Evolutionary conservation across 2,888 invertebrate genomes (phyloP).

Genomic region (Corbicula japonica): DNA sequence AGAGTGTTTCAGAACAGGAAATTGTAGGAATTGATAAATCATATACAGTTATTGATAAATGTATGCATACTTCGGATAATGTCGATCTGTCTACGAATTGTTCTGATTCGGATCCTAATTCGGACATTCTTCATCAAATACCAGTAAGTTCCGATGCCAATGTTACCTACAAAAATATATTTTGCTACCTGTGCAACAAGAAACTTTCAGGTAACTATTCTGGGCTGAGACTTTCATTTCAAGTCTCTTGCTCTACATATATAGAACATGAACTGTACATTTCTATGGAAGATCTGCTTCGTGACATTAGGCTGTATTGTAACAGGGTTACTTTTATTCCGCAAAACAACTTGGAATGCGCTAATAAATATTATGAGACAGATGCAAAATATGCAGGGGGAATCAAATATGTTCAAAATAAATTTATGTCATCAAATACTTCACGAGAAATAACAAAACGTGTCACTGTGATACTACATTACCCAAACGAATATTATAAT

Average conservation of each 20-base stretch:
- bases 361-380: no score
- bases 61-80: background rate
- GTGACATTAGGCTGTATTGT: background rate
- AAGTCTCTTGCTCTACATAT: background rate
- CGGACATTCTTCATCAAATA: background rate
- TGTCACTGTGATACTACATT: no score
- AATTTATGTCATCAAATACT: no score
- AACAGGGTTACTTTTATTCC: background rate
- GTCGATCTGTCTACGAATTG: background rate
- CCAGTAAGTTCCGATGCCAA: background rate
- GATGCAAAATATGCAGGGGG: no score
- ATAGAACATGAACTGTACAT: conserved; percentile 7
- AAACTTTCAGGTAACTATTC: background rate
- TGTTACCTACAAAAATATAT: conserved; percentile 4
- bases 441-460: no score
- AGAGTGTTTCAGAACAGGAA: no score
- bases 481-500: no score
- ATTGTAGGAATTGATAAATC: background rate
- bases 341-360: background rate
- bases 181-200: conserved; percentile 1
- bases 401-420: no score
- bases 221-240: background rate
- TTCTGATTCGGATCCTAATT: background rate
- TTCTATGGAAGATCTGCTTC: background rate
- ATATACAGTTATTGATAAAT: no score